Conservation (phyloP, 2,888 invertebrate species). For the Chrysomela aeneicollis region DNA sequence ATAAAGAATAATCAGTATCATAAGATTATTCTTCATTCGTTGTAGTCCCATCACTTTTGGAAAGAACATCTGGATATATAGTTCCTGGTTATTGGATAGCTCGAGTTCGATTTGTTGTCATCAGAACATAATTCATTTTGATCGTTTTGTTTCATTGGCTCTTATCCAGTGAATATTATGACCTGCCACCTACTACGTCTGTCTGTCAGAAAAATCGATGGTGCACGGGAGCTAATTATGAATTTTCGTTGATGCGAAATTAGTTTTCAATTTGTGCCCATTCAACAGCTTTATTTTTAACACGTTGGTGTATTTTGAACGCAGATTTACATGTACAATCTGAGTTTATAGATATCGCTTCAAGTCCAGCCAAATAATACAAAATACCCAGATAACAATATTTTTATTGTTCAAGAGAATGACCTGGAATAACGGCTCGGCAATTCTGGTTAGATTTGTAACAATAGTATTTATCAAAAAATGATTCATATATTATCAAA, state of each 20-base stretch:
- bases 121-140: not conserved
- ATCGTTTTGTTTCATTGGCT: conserved; percentile 5
- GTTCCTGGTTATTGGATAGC: not conserved
- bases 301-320: not conserved
- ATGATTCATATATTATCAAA: too few species aligned
- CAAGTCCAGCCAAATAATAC: too few species aligned
- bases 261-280: conserved; percentile 17
- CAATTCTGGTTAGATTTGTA: too few species aligned
- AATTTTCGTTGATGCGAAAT: conserved; percentile 15
- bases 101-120: not conserved
- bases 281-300: conserved; percentile 17
- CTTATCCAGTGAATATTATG: conserved; percentile 8
- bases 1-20: too few species aligned
- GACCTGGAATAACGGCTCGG: too few species aligned
- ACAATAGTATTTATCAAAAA: too few species aligned
- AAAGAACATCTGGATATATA: not conserved
- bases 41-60: not conserved
- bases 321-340: too few species aligned
- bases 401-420: too few species aligned
- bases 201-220: not conserved
- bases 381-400: too few species aligned
- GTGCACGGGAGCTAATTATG: not conserved
- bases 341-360: too few species aligned
- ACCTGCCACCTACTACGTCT: conserved; percentile 6
- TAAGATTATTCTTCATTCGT: not conserved